A percentile compares a stretch with the other conserved stretches of the same genome.
Conservation (phyloP, 2,113 vertebrate genomes). For the Myrmecophaga tridactyla region DNA sequence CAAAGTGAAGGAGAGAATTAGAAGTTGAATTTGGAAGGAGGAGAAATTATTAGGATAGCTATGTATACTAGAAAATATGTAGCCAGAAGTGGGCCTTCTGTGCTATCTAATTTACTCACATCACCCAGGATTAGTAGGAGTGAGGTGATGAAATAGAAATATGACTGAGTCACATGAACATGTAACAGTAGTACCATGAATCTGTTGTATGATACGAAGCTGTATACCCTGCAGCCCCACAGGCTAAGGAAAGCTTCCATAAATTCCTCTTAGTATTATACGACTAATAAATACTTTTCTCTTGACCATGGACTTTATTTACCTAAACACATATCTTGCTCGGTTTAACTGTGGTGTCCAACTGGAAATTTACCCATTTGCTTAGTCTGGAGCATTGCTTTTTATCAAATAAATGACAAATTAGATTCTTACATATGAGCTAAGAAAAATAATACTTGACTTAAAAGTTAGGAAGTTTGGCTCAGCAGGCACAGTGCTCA, state of each 20-base stretch:
- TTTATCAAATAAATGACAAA: neutral
- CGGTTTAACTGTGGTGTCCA: neutral
- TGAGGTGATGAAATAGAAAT: neutral
- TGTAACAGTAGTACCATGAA: neutral
- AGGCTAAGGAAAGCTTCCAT: neutral
- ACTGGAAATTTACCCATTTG: neutral
- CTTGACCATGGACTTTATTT: neutral
- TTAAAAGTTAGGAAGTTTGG: neutral
- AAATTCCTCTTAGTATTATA: neutral
- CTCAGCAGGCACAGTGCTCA: too few relatives aligned
- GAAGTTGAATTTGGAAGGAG: neutral
- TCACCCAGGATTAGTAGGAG: neutral
- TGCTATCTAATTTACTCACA: neutral
- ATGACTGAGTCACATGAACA: neutral
- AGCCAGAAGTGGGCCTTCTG: neutral
- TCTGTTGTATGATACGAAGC: neutral
- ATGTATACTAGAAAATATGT: neutral
- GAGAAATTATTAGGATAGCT: neutral
- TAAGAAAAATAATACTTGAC: neutral
- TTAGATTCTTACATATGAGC: neutral
- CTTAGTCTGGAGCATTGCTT: neutral
- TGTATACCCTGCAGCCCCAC: neutral
- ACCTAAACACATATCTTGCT: neutral
- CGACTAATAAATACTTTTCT: neutral
- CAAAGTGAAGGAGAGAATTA: neutral